phyloP scores from a whole-genome alignment of 2,888 invertebrate genomes.

The Cactoblastis cactorum region DNA sequence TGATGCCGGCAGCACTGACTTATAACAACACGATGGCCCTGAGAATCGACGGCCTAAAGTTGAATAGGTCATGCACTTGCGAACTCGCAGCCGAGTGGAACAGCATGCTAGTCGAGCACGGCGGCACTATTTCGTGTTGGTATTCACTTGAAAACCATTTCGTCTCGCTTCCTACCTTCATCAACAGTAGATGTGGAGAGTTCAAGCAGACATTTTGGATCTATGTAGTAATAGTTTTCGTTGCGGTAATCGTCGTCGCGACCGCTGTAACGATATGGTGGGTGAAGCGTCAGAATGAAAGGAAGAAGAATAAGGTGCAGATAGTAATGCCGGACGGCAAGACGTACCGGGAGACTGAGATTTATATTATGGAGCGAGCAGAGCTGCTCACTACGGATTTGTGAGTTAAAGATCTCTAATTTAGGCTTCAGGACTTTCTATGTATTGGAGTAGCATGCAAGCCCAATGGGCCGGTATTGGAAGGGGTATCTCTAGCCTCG shows the following conservation, averaged over 20 bases:
- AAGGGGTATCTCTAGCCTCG: not conserved
- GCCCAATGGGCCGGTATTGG: slow-evolving; percentile 14
- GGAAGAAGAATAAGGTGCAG: slow-evolving; percentile 79
- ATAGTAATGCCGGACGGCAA: slow-evolving; percentile 90
- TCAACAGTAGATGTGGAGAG: slow-evolving; percentile 60
- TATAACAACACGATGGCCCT: slow-evolving; percentile 79
- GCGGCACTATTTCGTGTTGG: slow-evolving; percentile 63
- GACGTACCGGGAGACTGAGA: slow-evolving; percentile 91
- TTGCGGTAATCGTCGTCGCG: slow-evolving; percentile 59
- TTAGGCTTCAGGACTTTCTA: not conserved
- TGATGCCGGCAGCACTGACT: slow-evolving; percentile 79
- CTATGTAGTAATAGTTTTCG: slow-evolving; percentile 64
- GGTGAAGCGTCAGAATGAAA: slow-evolving; percentile 70
- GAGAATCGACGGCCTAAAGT: slow-evolving; percentile 78
- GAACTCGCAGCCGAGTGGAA: slow-evolving; percentile 59
- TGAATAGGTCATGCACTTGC: slow-evolving; percentile 81
- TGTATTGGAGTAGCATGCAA: not conserved
- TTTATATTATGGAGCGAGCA: slow-evolving; percentile 91
- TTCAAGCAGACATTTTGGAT: slow-evolving; percentile 72
- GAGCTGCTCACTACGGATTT: slow-evolving; percentile 90
- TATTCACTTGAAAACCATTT: slow-evolving; percentile 58
- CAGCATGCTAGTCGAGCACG: slow-evolving; percentile 48
- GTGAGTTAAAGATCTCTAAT: slow-evolving; percentile 42
- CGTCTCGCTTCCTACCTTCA: slow-evolving; percentile 59
- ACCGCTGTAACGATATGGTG: slow-evolving; percentile 69